Evolutionary conservation across 2,797 vertebrate genomes (phyloP).

Genomic region (Chaetodon trifasciatus): DNA sequence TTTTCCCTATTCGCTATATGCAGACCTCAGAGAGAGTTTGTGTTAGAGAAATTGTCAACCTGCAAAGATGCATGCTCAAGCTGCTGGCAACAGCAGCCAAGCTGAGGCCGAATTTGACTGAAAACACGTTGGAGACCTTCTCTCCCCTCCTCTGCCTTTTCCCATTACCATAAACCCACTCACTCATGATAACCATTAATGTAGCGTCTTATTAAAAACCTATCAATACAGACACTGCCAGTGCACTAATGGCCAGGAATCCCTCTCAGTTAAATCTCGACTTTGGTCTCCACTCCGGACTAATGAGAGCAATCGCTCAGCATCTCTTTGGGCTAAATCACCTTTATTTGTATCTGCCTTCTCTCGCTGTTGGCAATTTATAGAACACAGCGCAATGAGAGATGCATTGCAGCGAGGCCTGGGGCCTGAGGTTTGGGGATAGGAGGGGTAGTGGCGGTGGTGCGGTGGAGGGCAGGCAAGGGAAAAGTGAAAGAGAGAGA

Average conservation of each 20-base stretch:
- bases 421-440: slow-evolving; percentile 53
- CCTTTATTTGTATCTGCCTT: slow-evolving; percentile 91
- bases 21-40: slow-evolving; percentile 53
- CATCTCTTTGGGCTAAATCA: slow-evolving; percentile 91
- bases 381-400: slow-evolving; percentile 79
- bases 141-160: slow-evolving; percentile 80
- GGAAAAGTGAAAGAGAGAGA: slow-evolving; percentile 46
- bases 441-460: slow-evolving; percentile 31
- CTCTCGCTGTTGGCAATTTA: slow-evolving; percentile 84
- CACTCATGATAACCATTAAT: slow-evolving; percentile 90
- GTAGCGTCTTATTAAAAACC: slow-evolving; percentile 91
- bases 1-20: slow-evolving; percentile 39
- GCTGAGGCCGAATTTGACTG: slow-evolving; percentile 74
- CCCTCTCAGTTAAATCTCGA: slow-evolving; percentile 88
- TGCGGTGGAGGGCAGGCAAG: background rate
- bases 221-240: slow-evolving; percentile 88
- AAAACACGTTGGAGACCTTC: slow-evolving; percentile 83
- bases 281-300: slow-evolving; percentile 87
- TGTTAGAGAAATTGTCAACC: slow-evolving; percentile 57
- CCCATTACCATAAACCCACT: slow-evolving; percentile 89
- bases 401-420: slow-evolving; percentile 78
- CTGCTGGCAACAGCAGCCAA: slow-evolving; percentile 55
- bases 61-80: slow-evolving; percentile 54
- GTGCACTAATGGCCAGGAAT: slow-evolving; percentile 88
- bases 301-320: slow-evolving; percentile 91